These are phyloP conservation scores for Balaeniceps rex DNA, from an alignment of 2,113 vertebrate genomes.

Conservation along the genomic window DNA sequence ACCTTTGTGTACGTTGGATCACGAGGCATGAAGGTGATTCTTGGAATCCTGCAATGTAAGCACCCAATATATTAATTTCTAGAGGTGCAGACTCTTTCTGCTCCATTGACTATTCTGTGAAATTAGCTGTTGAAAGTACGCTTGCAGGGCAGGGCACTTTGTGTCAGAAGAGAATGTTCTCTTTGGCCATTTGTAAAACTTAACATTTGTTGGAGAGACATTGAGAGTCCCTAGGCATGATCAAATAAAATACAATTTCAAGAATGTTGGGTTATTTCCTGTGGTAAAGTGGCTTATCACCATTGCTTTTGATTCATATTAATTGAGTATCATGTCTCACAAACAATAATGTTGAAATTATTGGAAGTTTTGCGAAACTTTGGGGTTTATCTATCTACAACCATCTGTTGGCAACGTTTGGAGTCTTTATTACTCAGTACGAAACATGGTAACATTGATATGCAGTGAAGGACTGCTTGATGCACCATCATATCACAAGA, in stretches of 20 bases:
- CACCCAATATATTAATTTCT: constrained; percentile 41
- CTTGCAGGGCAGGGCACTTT: not conserved
- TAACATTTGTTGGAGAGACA: not conserved
- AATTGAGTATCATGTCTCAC: not conserved
- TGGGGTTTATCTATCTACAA: not conserved
- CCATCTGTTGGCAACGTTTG: not conserved
- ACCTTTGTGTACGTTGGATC: not conserved
- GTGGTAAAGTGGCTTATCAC: not conserved
- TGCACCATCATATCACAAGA: not conserved
- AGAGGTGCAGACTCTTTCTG: constrained; percentile 32
- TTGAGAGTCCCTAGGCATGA: not conserved
- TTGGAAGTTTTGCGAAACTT: not conserved
- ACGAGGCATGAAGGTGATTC: constrained; percentile 59
- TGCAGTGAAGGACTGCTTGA: not conserved
- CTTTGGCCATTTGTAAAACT: not conserved
- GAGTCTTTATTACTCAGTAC: not conserved
- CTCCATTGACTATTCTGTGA: constrained; percentile 26
- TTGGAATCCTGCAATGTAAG: constrained; percentile 42
- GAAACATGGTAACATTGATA: not conserved
- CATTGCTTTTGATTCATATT: not conserved
- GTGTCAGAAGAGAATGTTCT: not conserved
- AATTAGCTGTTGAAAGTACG: constrained; percentile 38
- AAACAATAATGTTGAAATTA: not conserved
- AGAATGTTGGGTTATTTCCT: not conserved
- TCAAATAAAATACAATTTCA: not conserved